Evolutionary conservation across 1,140 invertebrate genomes (phyloP).

Genomic region (Bemisia tabaci): DNA sequence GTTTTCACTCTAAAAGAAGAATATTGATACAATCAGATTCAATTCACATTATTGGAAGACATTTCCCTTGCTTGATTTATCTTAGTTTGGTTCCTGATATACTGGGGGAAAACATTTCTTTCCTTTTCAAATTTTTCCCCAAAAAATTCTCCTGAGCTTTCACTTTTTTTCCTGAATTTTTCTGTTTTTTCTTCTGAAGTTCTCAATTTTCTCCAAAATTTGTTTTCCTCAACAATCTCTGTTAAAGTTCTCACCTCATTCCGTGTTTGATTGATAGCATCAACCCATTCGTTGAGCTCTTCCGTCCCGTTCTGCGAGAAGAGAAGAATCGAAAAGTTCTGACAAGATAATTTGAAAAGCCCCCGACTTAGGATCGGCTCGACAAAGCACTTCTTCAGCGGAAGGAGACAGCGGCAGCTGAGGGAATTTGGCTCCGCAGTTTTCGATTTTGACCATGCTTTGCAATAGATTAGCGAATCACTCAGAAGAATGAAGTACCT

Average conservation of each 20-base stretch:
- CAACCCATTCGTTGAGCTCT: background rate
- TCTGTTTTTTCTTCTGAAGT: too few species aligned
- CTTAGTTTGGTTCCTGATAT: too few species aligned
- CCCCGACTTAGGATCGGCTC: background rate
- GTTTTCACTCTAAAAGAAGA: too few species aligned
- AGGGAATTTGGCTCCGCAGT: background rate
- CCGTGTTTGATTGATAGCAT: background rate
- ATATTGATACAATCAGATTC: too few species aligned
- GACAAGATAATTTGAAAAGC: background rate
- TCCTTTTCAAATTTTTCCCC: too few species aligned
- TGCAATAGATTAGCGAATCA: slow-evolving; percentile 47
- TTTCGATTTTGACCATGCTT: slow-evolving; percentile 29
- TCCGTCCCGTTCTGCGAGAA: background rate
- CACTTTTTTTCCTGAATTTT: too few species aligned
- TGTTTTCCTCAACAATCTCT: too few species aligned
- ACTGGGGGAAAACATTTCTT: too few species aligned
- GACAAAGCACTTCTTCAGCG: background rate
- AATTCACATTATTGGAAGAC: too few species aligned
- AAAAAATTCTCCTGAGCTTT: too few species aligned
- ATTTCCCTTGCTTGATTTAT: too few species aligned
- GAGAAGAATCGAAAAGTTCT: background rate
- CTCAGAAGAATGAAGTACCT: slow-evolving; percentile 37
- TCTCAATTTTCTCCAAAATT: too few species aligned
- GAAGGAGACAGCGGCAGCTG: background rate
- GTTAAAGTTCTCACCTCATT: background rate